Conservation (phyloP, 1,140 invertebrate species). For the Drosophila nasuta region DNA sequence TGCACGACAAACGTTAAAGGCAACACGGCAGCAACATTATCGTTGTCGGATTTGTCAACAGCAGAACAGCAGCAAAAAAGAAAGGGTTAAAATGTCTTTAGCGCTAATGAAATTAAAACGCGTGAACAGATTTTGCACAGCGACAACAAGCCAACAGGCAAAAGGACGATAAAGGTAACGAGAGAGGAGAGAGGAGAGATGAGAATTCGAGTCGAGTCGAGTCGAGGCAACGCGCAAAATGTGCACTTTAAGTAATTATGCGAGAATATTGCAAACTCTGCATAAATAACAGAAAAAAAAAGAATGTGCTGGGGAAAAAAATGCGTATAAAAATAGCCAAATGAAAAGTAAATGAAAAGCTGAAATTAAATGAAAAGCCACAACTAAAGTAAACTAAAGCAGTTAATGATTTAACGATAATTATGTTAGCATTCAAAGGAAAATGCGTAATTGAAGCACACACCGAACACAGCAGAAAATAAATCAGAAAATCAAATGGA, state of each 20-base stretch:
- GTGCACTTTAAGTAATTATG: slow-evolving; percentile 73
- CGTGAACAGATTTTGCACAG: slow-evolving; percentile 47
- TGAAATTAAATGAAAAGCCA: too few relatives aligned
- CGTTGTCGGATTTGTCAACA: slow-evolving; percentile 23
- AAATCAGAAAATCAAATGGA: not conserved
- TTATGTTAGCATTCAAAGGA: not conserved
- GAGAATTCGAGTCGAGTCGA: not conserved
- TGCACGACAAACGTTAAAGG: slow-evolving; percentile 19
- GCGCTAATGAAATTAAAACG: slow-evolving; percentile 76
- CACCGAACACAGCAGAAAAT: not conserved
- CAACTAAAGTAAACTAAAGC: not conserved
- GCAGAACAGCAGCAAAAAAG: not conserved
- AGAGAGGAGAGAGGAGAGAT: slow-evolving; percentile 3
- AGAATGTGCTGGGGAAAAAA: not conserved
- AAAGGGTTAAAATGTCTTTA: slow-evolving; percentile 47
- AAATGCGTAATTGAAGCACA: not conserved
- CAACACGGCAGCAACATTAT: slow-evolving; percentile 8
- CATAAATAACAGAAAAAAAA: not conserved
- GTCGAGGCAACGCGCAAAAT: slow-evolving; percentile 20
- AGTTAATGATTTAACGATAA: not conserved
- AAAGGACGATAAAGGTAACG: not conserved
- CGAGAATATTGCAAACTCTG: slow-evolving; percentile 10
- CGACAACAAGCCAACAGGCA: slow-evolving; percentile 8
- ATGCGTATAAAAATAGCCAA: not conserved
- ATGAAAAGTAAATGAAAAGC: not conserved